These are phyloP conservation scores for Coenonympha arcania DNA, from an alignment of 2,888 invertebrate species.

Conservation along the genomic window DNA sequence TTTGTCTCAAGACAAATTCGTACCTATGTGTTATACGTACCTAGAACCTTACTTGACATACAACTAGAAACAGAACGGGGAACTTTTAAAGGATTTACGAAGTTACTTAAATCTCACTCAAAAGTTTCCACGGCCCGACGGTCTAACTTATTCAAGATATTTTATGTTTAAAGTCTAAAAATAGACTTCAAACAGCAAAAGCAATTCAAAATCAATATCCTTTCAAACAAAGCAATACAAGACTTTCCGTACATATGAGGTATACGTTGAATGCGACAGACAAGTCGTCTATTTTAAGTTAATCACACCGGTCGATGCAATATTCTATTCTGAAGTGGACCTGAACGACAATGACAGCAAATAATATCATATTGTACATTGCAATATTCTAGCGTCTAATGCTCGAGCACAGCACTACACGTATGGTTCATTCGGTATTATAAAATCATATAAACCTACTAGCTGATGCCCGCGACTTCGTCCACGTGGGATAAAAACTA, in stretches of 20 bases:
- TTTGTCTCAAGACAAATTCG: constrained; percentile 44
- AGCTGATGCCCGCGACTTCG: no score
- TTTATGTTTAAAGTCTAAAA: constrained; percentile 23
- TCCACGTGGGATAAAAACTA: no score
- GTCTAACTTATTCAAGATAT: constrained; percentile 27
- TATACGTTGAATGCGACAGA: constrained; percentile 10
- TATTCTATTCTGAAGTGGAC: constrained; percentile 9
- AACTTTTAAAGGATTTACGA: constrained; percentile 30
- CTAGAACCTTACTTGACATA: constrained; percentile 32
- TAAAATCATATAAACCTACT: neutral
- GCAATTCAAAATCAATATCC: constrained; percentile 29
- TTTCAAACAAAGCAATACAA: constrained; percentile 17
- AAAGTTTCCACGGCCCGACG: constrained; percentile 25
- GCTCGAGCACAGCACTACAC: neutral
- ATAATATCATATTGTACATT: constrained; percentile 1
- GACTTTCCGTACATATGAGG: constrained; percentile 3
- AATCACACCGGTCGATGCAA: constrained; percentile 13
- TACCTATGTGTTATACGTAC: constrained; percentile 36
- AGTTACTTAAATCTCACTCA: constrained; percentile 26
- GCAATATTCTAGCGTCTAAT: neutral
- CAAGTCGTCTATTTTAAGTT: constrained; percentile 15
- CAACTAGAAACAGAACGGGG: constrained; percentile 27
- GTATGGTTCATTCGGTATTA: neutral
- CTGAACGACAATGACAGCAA: neutral
- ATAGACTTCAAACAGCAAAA: constrained; percentile 26